Percentiles rank a stretch among this genome's conserved stretches.
Conservation (phyloP, 2,797 vertebrate genomes). For the Alectoris magna region DNA sequence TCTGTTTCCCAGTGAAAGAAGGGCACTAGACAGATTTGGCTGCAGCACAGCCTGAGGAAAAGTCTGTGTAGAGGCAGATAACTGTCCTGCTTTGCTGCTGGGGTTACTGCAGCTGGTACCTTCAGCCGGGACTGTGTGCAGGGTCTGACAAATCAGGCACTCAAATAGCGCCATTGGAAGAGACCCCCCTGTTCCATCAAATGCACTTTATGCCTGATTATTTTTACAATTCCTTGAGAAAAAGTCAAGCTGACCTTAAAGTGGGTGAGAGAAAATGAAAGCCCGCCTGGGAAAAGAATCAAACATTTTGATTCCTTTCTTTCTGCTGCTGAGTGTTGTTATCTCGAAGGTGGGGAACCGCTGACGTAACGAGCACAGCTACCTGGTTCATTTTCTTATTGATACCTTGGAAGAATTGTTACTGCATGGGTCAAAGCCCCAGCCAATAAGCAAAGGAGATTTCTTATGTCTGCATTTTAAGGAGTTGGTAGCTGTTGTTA, state of each 20-base stretch:
- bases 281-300: neutral
- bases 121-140: neutral
- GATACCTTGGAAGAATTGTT: neutral
- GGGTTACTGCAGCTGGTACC: neutral
- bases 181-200: neutral
- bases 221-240: neutral
- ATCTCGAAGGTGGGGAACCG: neutral
- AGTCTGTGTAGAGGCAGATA: neutral
- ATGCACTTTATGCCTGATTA: neutral
- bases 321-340: neutral
- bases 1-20: neutral
- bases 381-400: neutral
- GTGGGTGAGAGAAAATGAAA: neutral
- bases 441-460: neutral
- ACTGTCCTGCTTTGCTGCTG: neutral
- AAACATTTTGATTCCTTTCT: neutral
- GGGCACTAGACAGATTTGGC: neutral
- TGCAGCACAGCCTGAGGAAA: neutral
- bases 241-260: neutral
- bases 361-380: neutral
- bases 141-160: neutral
- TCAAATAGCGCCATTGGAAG: neutral
- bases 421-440: neutral
- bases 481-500: neutral
- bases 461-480: constrained; percentile 16